These are phyloP conservation scores for Dysidea cf. avara DNA, from an alignment of 37 sponge, comb jelly and placozoan genomes.

Conservation along the genomic window DNA sequence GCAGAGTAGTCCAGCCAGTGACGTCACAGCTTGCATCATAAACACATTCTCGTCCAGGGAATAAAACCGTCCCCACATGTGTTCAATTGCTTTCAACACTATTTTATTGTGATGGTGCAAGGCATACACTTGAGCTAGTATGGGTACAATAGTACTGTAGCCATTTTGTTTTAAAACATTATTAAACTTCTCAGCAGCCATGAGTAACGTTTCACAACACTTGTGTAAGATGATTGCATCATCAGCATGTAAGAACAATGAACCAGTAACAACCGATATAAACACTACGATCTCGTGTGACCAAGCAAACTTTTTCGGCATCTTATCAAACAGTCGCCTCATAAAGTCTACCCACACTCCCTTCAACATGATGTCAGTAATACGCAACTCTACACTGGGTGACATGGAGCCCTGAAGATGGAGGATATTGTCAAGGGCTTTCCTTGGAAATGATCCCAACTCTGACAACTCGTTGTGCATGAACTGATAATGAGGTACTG, in stretches of 20 bases:
- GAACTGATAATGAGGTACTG: conserved; percentile 43
- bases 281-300: conserved; percentile 55
- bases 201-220: conserved; percentile 34
- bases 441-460: conserved; percentile 68
- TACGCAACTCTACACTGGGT: conserved; percentile 21
- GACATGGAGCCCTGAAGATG: conserved; percentile 25
- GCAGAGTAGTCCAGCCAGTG: conserved; percentile 37
- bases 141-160: conserved; percentile 56
- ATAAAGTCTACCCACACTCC: conserved; percentile 62
- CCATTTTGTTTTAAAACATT: conserved; percentile 39
- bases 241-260: conserved; percentile 69
- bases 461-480: conserved; percentile 56
- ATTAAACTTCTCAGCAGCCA: conserved; percentile 41
- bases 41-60: conserved; percentile 32
- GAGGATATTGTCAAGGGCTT: conserved; percentile 53
- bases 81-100: conserved; percentile 43
- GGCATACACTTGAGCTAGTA: conserved; percentile 64
- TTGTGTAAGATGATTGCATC: conserved; percentile 49
- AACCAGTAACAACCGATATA: conserved; percentile 65
- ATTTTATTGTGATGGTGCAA: conserved; percentile 55
- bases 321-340: conserved; percentile 20
- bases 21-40: conserved; percentile 46
- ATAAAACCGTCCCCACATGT: conserved; percentile 51
- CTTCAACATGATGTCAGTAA: conserved; percentile 66
- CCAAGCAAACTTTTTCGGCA: conserved; percentile 41